Base-by-base conservation (phyloP, 2,888 invertebrate genomes). In the Ophion ellenae region DNA sequence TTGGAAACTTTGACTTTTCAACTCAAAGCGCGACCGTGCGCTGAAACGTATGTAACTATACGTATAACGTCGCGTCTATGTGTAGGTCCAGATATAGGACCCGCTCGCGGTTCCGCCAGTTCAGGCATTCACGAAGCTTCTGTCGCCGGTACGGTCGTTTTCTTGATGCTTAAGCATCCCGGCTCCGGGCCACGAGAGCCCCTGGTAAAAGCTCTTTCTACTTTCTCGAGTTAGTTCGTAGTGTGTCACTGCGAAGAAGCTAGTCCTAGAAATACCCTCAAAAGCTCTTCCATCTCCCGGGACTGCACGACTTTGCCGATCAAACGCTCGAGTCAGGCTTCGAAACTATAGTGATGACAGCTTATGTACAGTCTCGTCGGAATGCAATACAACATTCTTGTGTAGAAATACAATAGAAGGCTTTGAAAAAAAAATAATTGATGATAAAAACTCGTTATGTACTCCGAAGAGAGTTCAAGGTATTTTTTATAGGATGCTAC, bases 221-320 rank as follows among this genome's bases (percentile, higher is more conserved):
- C 75, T 75, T 80, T 80, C 66, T 36, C 59, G 61, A 74, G 75
- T 70, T 45, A 73, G 45, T 45, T 11, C 17, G 59, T 10, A 36
- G 7, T 14, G 63, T 28, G 63, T 71, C 70, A 53, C 64, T 61
- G 53, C 24, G 24, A 28, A 71, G 71, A 71, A 71, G 53, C 79
- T 20, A 69, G 57, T 36, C n/a, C n/a, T n/a, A n/a, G 71, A 71
- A 71, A 63, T 20, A 79, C 71, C 64, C 79, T 71, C 63, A 79
- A 79, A 32, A 71, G 71, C 82, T 66, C 64, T 45, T 7, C n/a
- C 63, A n/a, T 17, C 74, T 28, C 20, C 17, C 79, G 71, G 80
- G 71, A 80, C 76, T 90, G 89, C 90, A 91, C 90, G 91, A 91
- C 92, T 92, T 92, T 53, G 53, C 53, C 53, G 53, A 53, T 53